phyloP scores from a whole-genome alignment of 2,113 vertebrate species.

The Poeciliopsis turrubarensis region DNA sequence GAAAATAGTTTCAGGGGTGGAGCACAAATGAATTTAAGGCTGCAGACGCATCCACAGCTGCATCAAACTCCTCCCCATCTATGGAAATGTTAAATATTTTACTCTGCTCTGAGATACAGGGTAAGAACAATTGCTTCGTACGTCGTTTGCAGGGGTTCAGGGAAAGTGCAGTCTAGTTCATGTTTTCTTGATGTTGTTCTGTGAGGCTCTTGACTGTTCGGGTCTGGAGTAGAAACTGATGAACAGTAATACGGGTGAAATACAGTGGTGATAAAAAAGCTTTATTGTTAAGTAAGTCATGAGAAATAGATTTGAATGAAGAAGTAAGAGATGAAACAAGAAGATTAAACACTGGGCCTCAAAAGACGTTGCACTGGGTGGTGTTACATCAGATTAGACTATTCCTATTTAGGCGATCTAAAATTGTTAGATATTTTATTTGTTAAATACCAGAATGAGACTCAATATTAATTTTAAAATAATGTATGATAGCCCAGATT shows the following conservation, averaged over 20 bases:
- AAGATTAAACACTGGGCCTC: no score
- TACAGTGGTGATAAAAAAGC: not conserved
- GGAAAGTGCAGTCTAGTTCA: slow-evolving; percentile 19
- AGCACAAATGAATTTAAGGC: slow-evolving; percentile 21
- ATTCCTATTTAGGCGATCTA: no score
- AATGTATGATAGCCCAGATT: no score
- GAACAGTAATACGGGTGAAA: not conserved
- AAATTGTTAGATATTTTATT: no score
- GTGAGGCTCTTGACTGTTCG: slow-evolving; percentile 28
- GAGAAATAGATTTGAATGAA: not conserved
- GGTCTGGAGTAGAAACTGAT: slow-evolving; percentile 7
- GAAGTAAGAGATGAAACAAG: no score
- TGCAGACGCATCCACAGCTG: slow-evolving; percentile 32
- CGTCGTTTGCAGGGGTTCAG: slow-evolving; percentile 47
- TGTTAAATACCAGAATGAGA: no score
- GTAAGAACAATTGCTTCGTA: slow-evolving; percentile 44
- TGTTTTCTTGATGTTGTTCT: slow-evolving; percentile 21
- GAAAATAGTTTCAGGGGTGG: slow-evolving; percentile 3
- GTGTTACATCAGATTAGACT: no score
- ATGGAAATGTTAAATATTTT: slow-evolving; percentile 46
- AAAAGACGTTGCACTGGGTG: no score
- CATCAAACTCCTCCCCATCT: slow-evolving; percentile 12
- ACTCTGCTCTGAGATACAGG: slow-evolving; percentile 18
- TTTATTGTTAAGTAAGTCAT: not conserved
- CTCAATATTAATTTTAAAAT: no score